Base-by-base conservation (phyloP, 2,888 invertebrate genomes). In the Ectobius pallidus region DNA sequence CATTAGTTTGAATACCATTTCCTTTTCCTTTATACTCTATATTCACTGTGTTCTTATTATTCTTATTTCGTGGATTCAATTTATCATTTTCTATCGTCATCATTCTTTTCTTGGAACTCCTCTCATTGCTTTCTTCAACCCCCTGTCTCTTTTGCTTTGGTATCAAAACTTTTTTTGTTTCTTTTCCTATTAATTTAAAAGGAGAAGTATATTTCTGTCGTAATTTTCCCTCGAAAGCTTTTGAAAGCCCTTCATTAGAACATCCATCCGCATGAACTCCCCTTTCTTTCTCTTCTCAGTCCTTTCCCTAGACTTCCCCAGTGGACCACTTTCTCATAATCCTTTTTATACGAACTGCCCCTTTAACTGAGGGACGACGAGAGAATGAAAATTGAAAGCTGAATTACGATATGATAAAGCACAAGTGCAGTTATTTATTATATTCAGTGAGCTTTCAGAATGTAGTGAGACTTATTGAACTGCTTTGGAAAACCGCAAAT, bases 241-340 rank as follows among this genome's bases (percentile, higher is more conserved):
- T 65, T 46, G 65, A 65, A 46, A 46, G 65, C 46, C 46, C 65
- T 46, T 65, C 65, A 44, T 65, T 65, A 65, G 65, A 44, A n/a
- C n/a, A 14, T 46, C 16, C 65, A 44, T 7, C 27, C n/a, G 0
- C 0, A 1, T 7, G 22, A n/a, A 58, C 30, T 63, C 44, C 16
- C 27, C 2, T 11, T 18, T 16, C 30, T 11, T 61, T n/a, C 34
- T 46, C 30, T 22, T 27, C 6, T 22, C 9, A 18, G 14, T 22
- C 25, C 30, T 0, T 61, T 62, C 39, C 39, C 39, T 20, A 27
- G 22, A 18, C 16, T 39, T 61, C 7, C 65, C 65, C 65, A 16
- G 3, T 34, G 63, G 44, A 46, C 46, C 30, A 27, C 27, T 46
- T 46, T 27, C 65, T 65, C 30, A 46, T 65, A 44, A 9, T 30